phyloP scores from a whole-genome alignment of 2,113 vertebrate species.

The Corydoras sp. region DNA sequence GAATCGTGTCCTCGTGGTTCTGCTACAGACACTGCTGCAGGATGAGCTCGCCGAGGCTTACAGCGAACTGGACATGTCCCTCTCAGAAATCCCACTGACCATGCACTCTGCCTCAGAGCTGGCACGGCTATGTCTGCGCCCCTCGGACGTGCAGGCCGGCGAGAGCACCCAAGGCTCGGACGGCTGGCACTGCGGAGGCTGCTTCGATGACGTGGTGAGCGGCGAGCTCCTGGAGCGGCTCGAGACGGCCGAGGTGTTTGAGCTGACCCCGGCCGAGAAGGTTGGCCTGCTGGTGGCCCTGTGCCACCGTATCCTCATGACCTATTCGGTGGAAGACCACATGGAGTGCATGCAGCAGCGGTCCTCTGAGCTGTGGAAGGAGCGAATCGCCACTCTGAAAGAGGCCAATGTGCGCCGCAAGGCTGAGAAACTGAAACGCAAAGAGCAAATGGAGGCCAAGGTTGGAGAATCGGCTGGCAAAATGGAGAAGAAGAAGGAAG shows the following conservation, averaged over 20 bases:
- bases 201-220: conserved; percentile 83
- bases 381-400: conserved; percentile 85
- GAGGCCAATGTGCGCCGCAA: conserved; percentile 89
- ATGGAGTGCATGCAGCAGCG: conserved; percentile 85
- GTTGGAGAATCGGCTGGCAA: no score
- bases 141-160: conserved; percentile 79
- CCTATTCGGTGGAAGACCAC: conserved; percentile 91
- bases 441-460: conserved; percentile 79
- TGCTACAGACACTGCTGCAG: conserved; percentile 90
- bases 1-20: conserved; percentile 85
- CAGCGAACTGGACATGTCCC: conserved; percentile 86
- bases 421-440: conserved; percentile 82
- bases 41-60: conserved; percentile 96
- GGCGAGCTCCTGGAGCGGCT: conserved; percentile 89
- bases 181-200: conserved; percentile 62
- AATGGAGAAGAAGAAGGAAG: conserved; percentile 38
- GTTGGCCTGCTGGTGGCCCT: conserved; percentile 80
- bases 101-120: conserved; percentile 89
- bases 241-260: conserved; percentile 87
- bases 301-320: conserved; percentile 95
- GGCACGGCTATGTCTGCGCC: conserved; percentile 85
- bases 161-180: conserved; percentile 72
- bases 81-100: conserved; percentile 93
- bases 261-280: conserved; percentile 85
- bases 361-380: conserved; percentile 89